These are phyloP conservation scores for Aphaenogaster floridana DNA, from an alignment of 1,140 invertebrate genomes.

Conservation along the genomic window DNA sequence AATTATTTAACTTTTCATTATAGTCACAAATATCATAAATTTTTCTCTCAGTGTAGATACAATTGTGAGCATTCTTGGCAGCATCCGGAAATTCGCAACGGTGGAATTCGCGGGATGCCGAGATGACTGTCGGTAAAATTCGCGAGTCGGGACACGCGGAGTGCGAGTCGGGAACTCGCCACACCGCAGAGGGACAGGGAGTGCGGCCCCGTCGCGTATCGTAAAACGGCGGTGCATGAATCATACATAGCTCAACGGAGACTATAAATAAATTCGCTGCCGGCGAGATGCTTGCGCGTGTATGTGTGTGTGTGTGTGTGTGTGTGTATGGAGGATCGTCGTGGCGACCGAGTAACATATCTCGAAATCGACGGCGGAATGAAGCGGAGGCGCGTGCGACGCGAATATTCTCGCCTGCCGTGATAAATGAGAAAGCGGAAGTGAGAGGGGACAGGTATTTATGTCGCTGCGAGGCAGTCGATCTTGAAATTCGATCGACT, in stretches of 20 bases:
- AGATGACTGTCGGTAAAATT: constrained; percentile 22
- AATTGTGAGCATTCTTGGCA: background rate
- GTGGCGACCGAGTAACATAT: constrained; percentile 40
- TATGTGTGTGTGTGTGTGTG: background rate
- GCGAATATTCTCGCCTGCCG: constrained; percentile 28
- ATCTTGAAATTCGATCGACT: constrained; percentile 27
- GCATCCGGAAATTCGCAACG: constrained; percentile 1
- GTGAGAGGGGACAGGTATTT: constrained; percentile 23
- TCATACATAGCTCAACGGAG: constrained; percentile 45
- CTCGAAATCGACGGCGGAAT: constrained; percentile 45
- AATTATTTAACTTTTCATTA: too few species aligned
- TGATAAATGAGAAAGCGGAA: constrained; percentile 48
- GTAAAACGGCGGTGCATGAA: constrained; percentile 48
- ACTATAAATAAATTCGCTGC: constrained; percentile 51
- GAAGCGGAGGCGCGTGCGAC: constrained; percentile 30
- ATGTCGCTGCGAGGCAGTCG: background rate
- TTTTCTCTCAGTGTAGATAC: too few species aligned
- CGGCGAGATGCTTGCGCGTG: background rate
- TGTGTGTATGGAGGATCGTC: background rate
- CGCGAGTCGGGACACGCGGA: constrained; percentile 12
- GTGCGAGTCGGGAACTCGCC: background rate
- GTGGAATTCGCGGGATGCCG: constrained; percentile 3
- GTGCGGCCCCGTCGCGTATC: constrained; percentile 35
- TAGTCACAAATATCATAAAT: too few species aligned
- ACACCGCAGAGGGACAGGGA: constrained; percentile 7